A percentile compares a stretch with the other conserved stretches of the same genome.
These are phyloP conservation scores for Drosophila neotestacea DNA, from an alignment of 2,888 invertebrate species.

Conservation along the genomic window DNA sequence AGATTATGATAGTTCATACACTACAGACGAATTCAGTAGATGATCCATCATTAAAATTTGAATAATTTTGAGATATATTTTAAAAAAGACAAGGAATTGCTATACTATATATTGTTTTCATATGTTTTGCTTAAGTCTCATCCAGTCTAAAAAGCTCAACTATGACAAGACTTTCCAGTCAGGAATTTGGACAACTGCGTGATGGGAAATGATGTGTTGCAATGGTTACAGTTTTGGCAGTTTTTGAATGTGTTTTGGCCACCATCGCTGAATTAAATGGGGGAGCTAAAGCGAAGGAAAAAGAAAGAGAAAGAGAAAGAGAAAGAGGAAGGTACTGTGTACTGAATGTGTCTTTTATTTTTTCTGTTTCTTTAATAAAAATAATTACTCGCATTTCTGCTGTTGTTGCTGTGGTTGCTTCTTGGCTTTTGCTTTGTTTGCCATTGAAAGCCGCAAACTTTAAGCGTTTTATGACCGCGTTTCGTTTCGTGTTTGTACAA, in stretches of 20 bases:
- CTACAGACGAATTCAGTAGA: background rate
- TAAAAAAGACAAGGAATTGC: too few species aligned
- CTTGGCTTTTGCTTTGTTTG: slow-evolving; percentile 55
- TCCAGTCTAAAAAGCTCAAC: background rate
- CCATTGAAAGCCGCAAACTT: slow-evolving; percentile 69
- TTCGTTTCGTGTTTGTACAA: slow-evolving; percentile 69
- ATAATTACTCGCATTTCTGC: slow-evolving; percentile 68
- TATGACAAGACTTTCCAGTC: background rate
- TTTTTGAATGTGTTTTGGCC: background rate
- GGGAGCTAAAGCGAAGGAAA: background rate
- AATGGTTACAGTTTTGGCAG: slow-evolving; percentile 12
- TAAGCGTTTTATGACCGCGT: slow-evolving; percentile 69
- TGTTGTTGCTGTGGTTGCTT: slow-evolving; percentile 31
- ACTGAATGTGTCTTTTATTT: slow-evolving; percentile 15
- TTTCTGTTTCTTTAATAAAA: slow-evolving; percentile 65
- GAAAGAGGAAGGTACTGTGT: background rate
- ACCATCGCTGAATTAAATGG: slow-evolving; percentile 2
- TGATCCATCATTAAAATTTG: slow-evolving; percentile 4
- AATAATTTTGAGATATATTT: too few species aligned
- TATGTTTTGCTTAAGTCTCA: too few species aligned
- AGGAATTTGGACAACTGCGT: slow-evolving; percentile 6
- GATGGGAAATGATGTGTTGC: slow-evolving; percentile 14
- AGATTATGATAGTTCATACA: background rate
- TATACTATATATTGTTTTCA: too few species aligned
- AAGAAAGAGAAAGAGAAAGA: background rate